Conservation (phyloP, 2,888 invertebrate genomes). For the Drosophila anceps region DNA sequence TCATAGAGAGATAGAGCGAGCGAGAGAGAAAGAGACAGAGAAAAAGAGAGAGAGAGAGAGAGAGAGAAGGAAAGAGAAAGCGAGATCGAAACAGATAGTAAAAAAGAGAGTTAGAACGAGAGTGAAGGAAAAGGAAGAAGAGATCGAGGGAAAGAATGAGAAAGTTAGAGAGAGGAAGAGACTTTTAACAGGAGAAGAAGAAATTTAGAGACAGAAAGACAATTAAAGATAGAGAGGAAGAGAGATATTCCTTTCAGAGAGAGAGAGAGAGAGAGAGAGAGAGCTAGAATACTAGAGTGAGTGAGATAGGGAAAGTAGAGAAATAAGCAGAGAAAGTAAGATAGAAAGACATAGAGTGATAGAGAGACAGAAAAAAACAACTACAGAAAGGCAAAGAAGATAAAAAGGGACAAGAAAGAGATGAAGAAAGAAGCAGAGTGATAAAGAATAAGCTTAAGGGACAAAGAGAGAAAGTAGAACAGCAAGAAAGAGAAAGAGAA, state of each 20-base stretch:
- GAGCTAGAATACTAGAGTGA: too few species aligned
- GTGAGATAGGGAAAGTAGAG: too few species aligned
- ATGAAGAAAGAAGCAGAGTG: not conserved
- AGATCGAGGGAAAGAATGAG: not conserved
- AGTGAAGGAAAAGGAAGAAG: not conserved
- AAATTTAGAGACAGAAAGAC: too few species aligned
- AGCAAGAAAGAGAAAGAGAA: not conserved
- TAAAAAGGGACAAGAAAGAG: too few species aligned
- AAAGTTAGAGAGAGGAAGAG: not conserved
- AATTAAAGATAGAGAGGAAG: too few species aligned
- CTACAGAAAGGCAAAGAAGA: too few species aligned
- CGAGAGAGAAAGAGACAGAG: not conserved
- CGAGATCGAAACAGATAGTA: not conserved
- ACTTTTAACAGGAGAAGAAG: too few species aligned
- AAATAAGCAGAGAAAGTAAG: not conserved
- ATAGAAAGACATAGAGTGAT: not conserved
- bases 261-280: too few species aligned
- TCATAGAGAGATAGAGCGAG: not conserved
- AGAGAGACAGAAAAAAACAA: not conserved
- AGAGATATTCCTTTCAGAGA: too few species aligned
- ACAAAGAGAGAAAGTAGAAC: too few species aligned
- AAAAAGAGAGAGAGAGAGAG: not conserved
- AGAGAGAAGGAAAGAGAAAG: not conserved
- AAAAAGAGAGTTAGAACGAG: not conserved
- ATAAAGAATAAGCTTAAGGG: too few species aligned